Evolutionary conservation across 2,888 invertebrate species (phyloP), one percentile per base, ranked within the genome.

Genomic region (Andricus curvator): DNA sequence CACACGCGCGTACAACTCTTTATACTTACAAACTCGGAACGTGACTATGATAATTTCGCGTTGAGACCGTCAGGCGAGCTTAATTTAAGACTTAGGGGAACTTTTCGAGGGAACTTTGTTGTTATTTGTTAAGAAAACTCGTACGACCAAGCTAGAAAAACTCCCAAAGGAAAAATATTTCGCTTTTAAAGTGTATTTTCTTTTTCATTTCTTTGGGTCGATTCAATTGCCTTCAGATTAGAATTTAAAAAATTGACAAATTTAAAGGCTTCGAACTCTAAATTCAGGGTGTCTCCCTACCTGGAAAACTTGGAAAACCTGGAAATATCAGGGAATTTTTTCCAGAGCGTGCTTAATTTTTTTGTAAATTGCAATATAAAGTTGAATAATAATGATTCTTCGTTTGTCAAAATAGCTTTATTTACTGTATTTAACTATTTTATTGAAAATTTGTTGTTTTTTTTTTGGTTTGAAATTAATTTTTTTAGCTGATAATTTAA

Each of bases 91-190:
- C 56, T 22, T 33, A 74, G 56, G 74, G 68, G 22, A 33, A 74
- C 51, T 56, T 74, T 74, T 74, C 56, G 33, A 33, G n/a, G 74
- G 37, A 56, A 74, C 74, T 74, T 56, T 74, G 74, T 74, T 74
- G 56, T 74, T 74, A 74, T 74, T 74, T 74, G 51, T 74, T 74
- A 74, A 56, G 51, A 78, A 77, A 78, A 81, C 65, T 78, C 70
- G 56, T 70, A 74, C 48, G 56, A 74, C 56, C 48, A 74, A 74
- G 70, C 33, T 51, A 56, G 70, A n/a, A 25, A 25, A 25, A 41
- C 44, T 51, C 65, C 41, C 33, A 78, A 68, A 37, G 62, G 51
- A 65, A 77, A 76, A 83, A 81, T 65, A 29, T 70, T 17, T 51
- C 51, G 20, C 70, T 68, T 68, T 22, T 20, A 25, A 41, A 60